These are phyloP conservation scores for Solea solea DNA, from an alignment of 2,113 vertebrate genomes.

Conservation along the genomic window DNA sequence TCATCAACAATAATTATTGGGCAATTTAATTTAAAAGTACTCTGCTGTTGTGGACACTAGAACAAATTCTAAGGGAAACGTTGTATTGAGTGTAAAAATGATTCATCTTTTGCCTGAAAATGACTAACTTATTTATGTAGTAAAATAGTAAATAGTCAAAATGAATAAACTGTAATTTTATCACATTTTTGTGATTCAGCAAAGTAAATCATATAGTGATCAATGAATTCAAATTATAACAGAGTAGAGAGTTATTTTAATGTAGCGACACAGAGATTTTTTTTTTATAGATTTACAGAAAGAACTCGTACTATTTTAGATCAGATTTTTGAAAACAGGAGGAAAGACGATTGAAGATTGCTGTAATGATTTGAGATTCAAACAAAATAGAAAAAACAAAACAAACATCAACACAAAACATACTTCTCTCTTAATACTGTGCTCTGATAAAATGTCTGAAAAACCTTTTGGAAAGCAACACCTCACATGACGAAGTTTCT, in stretches of 20 bases:
- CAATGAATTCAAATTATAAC: conserved; percentile 15
- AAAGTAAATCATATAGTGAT: not conserved
- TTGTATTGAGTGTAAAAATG: too few species aligned
- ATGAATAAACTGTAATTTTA: too few species aligned
- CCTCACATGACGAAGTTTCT: conserved; percentile 50
- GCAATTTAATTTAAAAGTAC: too few species aligned
- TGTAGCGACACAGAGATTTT: conserved; percentile 66
- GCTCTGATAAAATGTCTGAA: conserved; percentile 70
- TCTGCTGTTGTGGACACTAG: too few species aligned
- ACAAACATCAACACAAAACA: conserved; percentile 62
- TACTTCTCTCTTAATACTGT: conserved; percentile 75
- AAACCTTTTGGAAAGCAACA: conserved; percentile 29
- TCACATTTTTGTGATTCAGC: not conserved
- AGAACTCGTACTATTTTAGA: conserved; percentile 64
- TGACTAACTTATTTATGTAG: too few species aligned
- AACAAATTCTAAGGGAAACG: too few species aligned
- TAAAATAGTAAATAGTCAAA: too few species aligned
- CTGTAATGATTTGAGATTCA: conserved; percentile 73
- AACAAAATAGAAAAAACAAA: conserved; percentile 59
- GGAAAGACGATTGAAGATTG: conserved; percentile 40
- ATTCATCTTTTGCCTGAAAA: too few species aligned
- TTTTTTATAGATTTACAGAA: conserved; percentile 66
- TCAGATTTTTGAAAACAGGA: conserved; percentile 45
- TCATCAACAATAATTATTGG: too few species aligned
- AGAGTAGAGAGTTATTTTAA: conserved; percentile 69